phyloP scores from a whole-genome alignment of 2,797 vertebrate genomes.

The Diceros bicornis region DNA sequence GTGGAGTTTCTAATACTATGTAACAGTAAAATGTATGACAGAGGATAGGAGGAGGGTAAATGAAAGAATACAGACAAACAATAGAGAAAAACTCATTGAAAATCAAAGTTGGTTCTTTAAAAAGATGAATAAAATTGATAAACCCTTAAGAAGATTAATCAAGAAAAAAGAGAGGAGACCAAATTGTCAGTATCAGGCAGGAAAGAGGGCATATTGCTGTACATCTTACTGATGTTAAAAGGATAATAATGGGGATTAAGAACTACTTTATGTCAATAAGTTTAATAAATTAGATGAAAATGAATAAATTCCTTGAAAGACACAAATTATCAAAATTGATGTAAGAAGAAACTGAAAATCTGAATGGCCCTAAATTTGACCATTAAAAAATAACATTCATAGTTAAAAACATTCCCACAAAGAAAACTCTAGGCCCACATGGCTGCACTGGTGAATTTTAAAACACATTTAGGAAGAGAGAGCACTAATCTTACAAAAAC shows the following conservation, averaged over 20 bases:
- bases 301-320: neutral
- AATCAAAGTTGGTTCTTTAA: neutral
- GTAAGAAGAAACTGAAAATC: neutral
- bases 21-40: neutral
- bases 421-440: neutral
- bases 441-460: neutral
- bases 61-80: neutral
- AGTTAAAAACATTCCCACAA: neutral
- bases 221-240: neutral
- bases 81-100: constrained; percentile 8
- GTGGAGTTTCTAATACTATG: neutral
- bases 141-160: neutral
- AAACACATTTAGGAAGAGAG: neutral
- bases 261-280: neutral
- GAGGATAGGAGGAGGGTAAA: neutral
- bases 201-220: neutral
- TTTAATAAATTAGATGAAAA: neutral
- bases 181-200: neutral
- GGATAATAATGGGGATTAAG: neutral
- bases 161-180: constrained; percentile 10
- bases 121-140: neutral
- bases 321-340: neutral
- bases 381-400: neutral
- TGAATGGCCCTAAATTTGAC: neutral
- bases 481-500: neutral